Percentiles rank a stretch among this genome's conserved stretches.
These are phyloP conservation scores for Chrysodeixis includens DNA, from an alignment of 2,888 invertebrate species.

Conservation along the genomic window DNA sequence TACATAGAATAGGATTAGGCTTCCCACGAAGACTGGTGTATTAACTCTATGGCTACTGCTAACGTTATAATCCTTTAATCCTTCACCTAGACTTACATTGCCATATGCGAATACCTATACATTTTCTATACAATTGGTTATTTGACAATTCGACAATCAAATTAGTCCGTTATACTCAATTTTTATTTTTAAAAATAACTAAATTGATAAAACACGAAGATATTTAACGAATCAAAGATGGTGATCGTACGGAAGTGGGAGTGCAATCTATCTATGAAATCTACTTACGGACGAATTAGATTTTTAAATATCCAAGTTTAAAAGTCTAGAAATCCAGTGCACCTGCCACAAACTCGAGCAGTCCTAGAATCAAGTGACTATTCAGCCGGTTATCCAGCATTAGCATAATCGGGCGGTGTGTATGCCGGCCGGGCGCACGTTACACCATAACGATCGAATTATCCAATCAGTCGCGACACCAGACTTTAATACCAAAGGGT, in stretches of 20 bases:
- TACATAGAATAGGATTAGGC: slow-evolving; percentile 39
- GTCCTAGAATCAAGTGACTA: slow-evolving; percentile 14
- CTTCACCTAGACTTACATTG: slow-evolving; percentile 22
- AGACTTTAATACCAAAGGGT: slow-evolving; percentile 44
- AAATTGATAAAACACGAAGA: too few relatives aligned
- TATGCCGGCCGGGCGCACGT: slow-evolving; percentile 51
- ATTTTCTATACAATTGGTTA: too few relatives aligned
- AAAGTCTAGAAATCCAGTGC: too few relatives aligned
- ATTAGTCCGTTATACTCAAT: too few relatives aligned
- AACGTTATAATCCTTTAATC: slow-evolving; percentile 51
- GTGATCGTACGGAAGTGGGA: too few relatives aligned
- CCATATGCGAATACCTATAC: too few relatives aligned
- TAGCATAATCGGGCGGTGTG: slow-evolving; percentile 64
- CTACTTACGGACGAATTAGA: too few relatives aligned
- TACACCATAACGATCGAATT: slow-evolving; percentile 60
- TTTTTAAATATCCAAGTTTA: too few relatives aligned
- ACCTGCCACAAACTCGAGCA: slow-evolving; percentile 34
- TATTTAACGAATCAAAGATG: too few relatives aligned
- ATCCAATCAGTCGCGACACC: slow-evolving; percentile 59
- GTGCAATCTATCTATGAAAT: too few relatives aligned
- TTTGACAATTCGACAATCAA: too few relatives aligned
- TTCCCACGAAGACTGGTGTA: slow-evolving; percentile 35
- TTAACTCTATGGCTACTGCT: slow-evolving; percentile 46
- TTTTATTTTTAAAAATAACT: too few relatives aligned
- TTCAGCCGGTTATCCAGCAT: slow-evolving; percentile 51